Evolutionary conservation across 2,113 vertebrate species (phyloP).

Genomic region (Anseranas semipalmata): DNA sequence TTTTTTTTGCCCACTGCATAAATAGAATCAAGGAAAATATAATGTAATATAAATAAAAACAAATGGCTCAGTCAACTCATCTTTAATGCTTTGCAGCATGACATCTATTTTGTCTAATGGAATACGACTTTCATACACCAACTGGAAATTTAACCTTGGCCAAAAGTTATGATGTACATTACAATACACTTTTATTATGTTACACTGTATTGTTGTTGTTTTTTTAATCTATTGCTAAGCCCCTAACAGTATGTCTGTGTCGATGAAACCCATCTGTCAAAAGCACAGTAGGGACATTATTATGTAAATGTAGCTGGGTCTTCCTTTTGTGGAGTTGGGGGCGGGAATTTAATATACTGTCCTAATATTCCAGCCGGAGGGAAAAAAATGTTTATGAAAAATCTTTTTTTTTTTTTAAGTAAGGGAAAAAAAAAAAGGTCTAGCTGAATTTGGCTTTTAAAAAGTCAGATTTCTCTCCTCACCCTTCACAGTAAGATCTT

Average conservation of each 20-base stretch:
- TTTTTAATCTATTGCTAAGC: conserved; percentile 84
- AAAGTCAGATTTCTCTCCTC: conserved; percentile 66
- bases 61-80: conserved; percentile 78
- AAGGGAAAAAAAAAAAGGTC: conserved; percentile 10
- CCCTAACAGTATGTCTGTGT: conserved; percentile 82
- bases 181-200: conserved; percentile 84
- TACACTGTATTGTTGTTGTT: conserved; percentile 80
- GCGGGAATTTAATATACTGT: conserved; percentile 83
- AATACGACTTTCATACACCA: conserved; percentile 80
- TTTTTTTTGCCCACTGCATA: conserved; percentile 30
- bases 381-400: conserved; percentile 77
- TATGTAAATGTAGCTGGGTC: conserved; percentile 84
- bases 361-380: conserved; percentile 82
- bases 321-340: conserved; percentile 73
- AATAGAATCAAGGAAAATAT: conserved; percentile 71
- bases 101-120: conserved; percentile 81
- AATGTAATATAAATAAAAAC: conserved; percentile 79
- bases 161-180: conserved; percentile 85
- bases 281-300: conserved; percentile 84
- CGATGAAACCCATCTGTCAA: conserved; percentile 86
- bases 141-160: conserved; percentile 85
- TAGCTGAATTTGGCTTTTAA: conserved; percentile 49
- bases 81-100: conserved; percentile 76
- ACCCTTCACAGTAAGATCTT: conserved; percentile 55
- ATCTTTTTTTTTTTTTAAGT: background rate